Evolutionary conservation across 2,113 vertebrate genomes (phyloP).

Genomic region (Epinephelus cyanopodus): DNA sequence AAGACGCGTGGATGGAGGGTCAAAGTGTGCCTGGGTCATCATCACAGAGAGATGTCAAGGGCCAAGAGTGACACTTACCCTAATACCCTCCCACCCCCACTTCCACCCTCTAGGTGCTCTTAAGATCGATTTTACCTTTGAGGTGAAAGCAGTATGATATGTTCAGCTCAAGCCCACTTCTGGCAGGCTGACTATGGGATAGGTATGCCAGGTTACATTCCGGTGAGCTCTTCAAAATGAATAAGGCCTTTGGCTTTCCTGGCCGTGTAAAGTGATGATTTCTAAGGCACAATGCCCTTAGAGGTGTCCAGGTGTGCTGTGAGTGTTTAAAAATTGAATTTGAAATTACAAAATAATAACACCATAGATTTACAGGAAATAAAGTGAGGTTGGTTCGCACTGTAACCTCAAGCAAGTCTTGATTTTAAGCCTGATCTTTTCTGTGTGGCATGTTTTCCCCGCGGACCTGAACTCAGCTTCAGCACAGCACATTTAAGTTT

Average conservation of each 20-base stretch:
- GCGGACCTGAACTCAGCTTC: neutral
- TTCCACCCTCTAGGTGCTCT: constrained; percentile 39
- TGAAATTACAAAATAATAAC: neutral
- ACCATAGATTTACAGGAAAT: neutral
- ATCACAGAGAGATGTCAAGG: constrained; percentile 67
- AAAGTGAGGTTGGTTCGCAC: neutral
- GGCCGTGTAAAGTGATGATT: neutral
- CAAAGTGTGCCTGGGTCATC: constrained; percentile 61
- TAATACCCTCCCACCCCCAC: constrained; percentile 46
- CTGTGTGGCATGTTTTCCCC: neutral
- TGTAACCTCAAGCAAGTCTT: neutral
- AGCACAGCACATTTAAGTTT: neutral
- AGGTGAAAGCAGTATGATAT: constrained; percentile 57
- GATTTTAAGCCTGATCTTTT: neutral
- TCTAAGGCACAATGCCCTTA: neutral
- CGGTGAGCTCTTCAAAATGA: constrained; percentile 1
- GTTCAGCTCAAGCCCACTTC: constrained; percentile 40
- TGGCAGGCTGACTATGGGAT: constrained; percentile 13
- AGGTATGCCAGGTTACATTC: constrained; percentile 20
- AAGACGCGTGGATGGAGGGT: constrained; percentile 46
- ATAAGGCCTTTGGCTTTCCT: neutral
- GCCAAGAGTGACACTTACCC: constrained; percentile 73
- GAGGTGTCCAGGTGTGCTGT: neutral
- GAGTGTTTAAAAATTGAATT: neutral
- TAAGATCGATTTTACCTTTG: constrained; percentile 65